These are phyloP conservation scores for Ceuthmochares aereus DNA, from an alignment of 2,113 vertebrate genomes.

Conservation along the genomic window DNA sequence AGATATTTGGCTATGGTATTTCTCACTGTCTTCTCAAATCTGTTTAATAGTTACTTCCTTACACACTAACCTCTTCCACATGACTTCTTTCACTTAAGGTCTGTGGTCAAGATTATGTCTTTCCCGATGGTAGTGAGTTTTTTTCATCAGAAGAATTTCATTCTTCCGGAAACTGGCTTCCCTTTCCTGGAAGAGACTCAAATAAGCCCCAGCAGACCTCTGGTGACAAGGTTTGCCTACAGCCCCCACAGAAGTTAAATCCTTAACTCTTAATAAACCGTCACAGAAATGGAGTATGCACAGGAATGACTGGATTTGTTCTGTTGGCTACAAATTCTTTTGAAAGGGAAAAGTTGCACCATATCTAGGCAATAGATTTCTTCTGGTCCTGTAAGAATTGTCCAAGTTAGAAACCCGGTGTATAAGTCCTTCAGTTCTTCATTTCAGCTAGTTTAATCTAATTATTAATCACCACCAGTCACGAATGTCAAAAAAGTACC, in stretches of 20 bases:
- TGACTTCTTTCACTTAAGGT: neutral
- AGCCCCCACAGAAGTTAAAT: neutral
- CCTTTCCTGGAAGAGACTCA: neutral
- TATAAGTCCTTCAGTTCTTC: neutral
- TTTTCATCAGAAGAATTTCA: neutral
- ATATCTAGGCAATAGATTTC: neutral
- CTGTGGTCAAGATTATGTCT: neutral
- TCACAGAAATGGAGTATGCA: neutral
- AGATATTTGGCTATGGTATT: constrained; percentile 13
- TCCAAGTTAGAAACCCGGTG: neutral
- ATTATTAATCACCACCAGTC: neutral
- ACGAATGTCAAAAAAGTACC: neutral
- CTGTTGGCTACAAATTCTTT: neutral
- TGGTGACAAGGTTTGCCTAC: neutral
- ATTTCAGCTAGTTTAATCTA: neutral
- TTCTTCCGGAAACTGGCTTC: neutral
- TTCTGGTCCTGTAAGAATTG: neutral
- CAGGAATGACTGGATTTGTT: neutral
- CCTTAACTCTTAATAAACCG: neutral
- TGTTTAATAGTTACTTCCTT: neutral
- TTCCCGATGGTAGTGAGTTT: neutral
- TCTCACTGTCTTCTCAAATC: constrained; percentile 18
- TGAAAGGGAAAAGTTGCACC: neutral
- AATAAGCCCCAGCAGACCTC: neutral
- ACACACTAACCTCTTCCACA: neutral